phyloP scores from a whole-genome alignment of 2,113 vertebrate species.

The Archocentrus centrarchus region DNA sequence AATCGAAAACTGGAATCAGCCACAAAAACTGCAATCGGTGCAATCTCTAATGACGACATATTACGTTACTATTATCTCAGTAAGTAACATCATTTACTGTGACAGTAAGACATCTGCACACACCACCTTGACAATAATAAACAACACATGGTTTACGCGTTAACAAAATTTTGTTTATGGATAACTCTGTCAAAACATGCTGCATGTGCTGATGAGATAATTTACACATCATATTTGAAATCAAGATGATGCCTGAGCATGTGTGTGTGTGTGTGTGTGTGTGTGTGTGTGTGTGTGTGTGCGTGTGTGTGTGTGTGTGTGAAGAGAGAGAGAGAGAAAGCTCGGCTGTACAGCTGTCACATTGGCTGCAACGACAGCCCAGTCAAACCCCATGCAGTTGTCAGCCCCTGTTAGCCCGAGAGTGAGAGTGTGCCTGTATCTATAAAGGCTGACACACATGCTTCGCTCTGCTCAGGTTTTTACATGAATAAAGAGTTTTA shows the following conservation, averaged over 20 bases:
- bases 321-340: slow-evolving; percentile 10
- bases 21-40: neutral
- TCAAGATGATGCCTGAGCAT: slow-evolving; percentile 10
- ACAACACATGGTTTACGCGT: slow-evolving; percentile 39
- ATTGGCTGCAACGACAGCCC: slow-evolving; percentile 67
- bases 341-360: slow-evolving; percentile 71
- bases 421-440: slow-evolving; percentile 39
- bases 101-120: slow-evolving; percentile 52
- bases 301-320: slow-evolving; percentile 12
- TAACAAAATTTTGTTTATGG: slow-evolving; percentile 37
- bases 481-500: slow-evolving; percentile 22
- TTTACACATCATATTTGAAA: slow-evolving; percentile 52
- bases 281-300: slow-evolving; percentile 9
- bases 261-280: neutral
- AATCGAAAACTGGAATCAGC: neutral
- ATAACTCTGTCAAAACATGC: slow-evolving; percentile 51
- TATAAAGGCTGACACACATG: slow-evolving; percentile 53
- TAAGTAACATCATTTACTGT: neutral
- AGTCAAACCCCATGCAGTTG: slow-evolving; percentile 75
- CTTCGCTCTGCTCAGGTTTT: slow-evolving; percentile 40
- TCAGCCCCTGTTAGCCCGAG: slow-evolving; percentile 70
- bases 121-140: slow-evolving; percentile 47
- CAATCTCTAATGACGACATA: neutral
- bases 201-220: slow-evolving; percentile 54
- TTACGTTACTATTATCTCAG: neutral